Evolutionary conservation across 2,888 invertebrate genomes (phyloP).

Genomic region (Lymantria dispar): DNA sequence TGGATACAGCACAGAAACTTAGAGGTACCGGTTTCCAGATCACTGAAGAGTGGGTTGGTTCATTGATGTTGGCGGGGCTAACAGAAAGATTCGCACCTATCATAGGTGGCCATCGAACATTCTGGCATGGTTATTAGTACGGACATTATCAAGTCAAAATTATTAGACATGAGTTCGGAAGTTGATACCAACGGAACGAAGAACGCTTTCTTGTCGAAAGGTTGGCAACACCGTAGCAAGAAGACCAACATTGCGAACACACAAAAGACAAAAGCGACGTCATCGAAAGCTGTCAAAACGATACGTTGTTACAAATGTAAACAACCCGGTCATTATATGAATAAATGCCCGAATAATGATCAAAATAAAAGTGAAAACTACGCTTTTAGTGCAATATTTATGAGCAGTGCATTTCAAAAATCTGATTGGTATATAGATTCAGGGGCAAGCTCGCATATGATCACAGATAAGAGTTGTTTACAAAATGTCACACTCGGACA

Average conservation of each 20-base stretch:
- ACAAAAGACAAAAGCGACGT: neutral
- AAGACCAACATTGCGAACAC: too few relatives aligned
- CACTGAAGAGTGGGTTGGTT: too few relatives aligned
- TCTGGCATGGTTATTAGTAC: neutral
- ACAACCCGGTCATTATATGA: neutral
- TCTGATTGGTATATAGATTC: conserved; percentile 6
- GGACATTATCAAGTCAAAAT: conserved; percentile 15
- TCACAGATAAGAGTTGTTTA: neutral
- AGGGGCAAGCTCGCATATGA: conserved; percentile 1
- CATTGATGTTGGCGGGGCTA: too few relatives aligned
- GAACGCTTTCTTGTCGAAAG: conserved; percentile 3
- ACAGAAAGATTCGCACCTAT: too few relatives aligned
- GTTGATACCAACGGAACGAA: conserved; percentile 4
- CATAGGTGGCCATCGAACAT: neutral
- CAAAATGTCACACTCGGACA: neutral
- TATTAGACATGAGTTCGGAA: too few relatives aligned
- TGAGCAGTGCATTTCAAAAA: neutral
- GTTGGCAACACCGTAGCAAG: neutral
- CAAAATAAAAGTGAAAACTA: neutral
- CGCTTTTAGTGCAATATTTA: neutral
- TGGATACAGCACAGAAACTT: too few relatives aligned
- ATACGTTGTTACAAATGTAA: conserved; percentile 1
- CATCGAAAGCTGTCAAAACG: neutral
- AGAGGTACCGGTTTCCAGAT: too few relatives aligned
- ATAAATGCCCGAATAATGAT: neutral